A percentile compares a stretch with the other conserved stretches of the same genome.
Conservation (phyloP, 2,888 invertebrate species). For the Labia minor region DNA sequence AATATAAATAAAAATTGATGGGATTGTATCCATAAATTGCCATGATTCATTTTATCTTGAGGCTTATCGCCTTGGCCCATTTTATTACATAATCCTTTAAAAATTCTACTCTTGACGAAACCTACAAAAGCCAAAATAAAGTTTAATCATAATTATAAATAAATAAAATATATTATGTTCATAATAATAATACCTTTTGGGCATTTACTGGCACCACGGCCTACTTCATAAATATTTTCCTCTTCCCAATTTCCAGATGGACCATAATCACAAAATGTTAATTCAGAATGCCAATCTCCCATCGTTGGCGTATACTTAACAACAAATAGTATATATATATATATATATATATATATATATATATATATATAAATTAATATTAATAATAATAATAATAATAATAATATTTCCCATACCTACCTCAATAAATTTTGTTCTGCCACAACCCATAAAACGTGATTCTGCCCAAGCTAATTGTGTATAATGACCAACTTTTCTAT, state of each 20-base stretch:
- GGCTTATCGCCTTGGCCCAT: background rate
- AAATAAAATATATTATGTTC: too few relatives aligned
- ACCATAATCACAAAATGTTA: background rate
- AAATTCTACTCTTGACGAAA: background rate
- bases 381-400: too few relatives aligned
- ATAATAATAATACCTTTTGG: background rate
- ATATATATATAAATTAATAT: too few relatives aligned
- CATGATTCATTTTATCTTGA: too few relatives aligned
- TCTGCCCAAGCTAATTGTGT: background rate
- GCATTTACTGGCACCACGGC: background rate
- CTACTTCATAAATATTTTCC: background rate
- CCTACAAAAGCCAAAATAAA: background rate
- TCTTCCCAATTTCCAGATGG: background rate
- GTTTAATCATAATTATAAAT: background rate
- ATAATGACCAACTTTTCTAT: background rate
- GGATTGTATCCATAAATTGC: too few relatives aligned
- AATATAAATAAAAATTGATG: too few relatives aligned
- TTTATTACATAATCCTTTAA: background rate
- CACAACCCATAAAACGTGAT: background rate
- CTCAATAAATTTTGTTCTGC: background rate
- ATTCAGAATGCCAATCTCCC: background rate
- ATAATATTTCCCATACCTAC: too few relatives aligned
- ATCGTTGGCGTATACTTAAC: too few relatives aligned
- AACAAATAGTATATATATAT: too few relatives aligned
- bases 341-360: too few relatives aligned